Percentiles rank a stretch among this genome's conserved stretches.
phyloP scores from a whole-genome alignment of 2,888 invertebrate species.

The Cephus nigrinus region DNA sequence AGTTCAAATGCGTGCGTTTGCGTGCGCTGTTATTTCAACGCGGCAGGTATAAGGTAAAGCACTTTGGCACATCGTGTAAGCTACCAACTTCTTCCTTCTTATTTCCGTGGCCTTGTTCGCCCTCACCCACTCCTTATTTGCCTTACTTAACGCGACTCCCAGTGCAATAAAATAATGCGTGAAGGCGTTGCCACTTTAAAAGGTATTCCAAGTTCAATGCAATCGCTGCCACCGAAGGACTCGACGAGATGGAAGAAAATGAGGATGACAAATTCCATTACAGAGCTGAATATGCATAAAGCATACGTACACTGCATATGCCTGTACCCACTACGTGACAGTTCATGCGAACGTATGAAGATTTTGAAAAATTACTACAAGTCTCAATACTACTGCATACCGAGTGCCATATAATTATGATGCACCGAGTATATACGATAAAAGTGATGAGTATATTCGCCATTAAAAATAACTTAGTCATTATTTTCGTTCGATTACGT shows the following conservation, averaged over 20 bases:
- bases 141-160: conserved; percentile 45
- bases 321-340: background rate
- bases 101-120: conserved; percentile 20
- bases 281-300: background rate
- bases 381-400: too few species aligned
- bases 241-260: background rate
- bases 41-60: conserved; percentile 50
- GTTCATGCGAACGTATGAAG: too few species aligned
- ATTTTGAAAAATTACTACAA: too few species aligned
- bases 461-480: background rate
- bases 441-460: background rate
- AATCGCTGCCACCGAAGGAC: background rate
- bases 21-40: conserved; percentile 26
- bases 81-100: conserved; percentile 29
- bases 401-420: background rate
- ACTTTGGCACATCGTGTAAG: conserved; percentile 43
- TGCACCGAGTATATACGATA: background rate
- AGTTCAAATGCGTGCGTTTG: background rate
- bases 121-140: conserved; percentile 37
- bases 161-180: conserved; percentile 45
- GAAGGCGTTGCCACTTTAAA: conserved; percentile 36
- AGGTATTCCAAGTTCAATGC: conserved; percentile 42
- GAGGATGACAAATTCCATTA: background rate
- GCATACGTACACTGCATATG: background rate
- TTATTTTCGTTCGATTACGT: background rate